Base-by-base conservation (phyloP, 2,888 invertebrate genomes). In the Eumacrocentrus americanus region DNA sequence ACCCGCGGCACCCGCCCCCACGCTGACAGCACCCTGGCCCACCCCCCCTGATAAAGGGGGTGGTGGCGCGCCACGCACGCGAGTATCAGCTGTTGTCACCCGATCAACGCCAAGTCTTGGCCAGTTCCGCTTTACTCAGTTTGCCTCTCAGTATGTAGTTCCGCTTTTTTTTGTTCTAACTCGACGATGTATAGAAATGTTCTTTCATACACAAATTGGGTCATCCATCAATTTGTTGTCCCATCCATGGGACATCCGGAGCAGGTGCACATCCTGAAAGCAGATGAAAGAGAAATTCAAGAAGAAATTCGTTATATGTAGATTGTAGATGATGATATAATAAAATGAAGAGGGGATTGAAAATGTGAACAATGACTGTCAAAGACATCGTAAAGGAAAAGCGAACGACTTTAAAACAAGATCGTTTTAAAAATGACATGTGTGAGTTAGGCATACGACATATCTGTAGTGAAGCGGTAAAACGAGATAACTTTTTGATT, bases 1-100 rank as follows among this genome's bases (percentile, higher is more conserved):
- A 86, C 86, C 86, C 83, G 84, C 85, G 84, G 84, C 85, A 83
- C 84, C 85, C 85, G 78, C 85, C 85, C 82, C 85, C 86, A 84
- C 86, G 81, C 84, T 86, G 75, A 84, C 76, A 72, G 71, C 74
- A 72, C 74, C 77, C 70, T 72, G 76, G 75, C 76, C 76, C 80
- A 79, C 77, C 86, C 81, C 84, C 85, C 83, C 83, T 82, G 76
- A 82, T 82, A 80, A 83, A 85, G 84, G 85, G 85, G 86, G 84
- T 77, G 86, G 86, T 66, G 84, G 64, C 63, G 61, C 67, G 61
- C 58, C 65, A 63, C 64, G 63, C 60, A 62, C 66, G 40, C 51
- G 22, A 40, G 62, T 64, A 42, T 34, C 63, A 58, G 53, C 61
- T 59, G 54, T 58, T 58, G 53, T 38, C 38, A 34, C 23, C 2